Evolutionary conservation across 2,888 invertebrate species (phyloP), one percentile per base, ranked within the genome.

Genomic region (Pseudococcus longispinus): DNA sequence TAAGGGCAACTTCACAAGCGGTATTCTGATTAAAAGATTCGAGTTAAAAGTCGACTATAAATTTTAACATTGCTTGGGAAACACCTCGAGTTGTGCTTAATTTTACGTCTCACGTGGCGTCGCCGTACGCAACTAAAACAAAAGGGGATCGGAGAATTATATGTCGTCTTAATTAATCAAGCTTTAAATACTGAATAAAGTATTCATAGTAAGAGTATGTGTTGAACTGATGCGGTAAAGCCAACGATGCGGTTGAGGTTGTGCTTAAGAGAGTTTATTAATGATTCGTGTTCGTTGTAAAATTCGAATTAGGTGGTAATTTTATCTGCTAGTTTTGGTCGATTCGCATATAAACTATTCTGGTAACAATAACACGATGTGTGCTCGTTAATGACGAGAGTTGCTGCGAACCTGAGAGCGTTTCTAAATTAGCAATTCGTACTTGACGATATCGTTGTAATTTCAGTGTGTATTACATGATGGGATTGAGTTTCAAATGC

Each of bases 101-200:
- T 65, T 65, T 65, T n/a, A n/a, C 26, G 13, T 65, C 20, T 65
- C 65, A 46, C 44, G 60, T 60, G 60, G 60, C 23, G n/a, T 9
- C 60, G 4, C 15, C n/a, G 20, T n/a, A n/a, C 15, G 51, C n/a
- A 51, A 37, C 37, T 9, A 9, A 46, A 11, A 46, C 46, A 46
- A 1, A n/a, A 51, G 4, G 26, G 23, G 26, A 65, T 65, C 26
- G 65, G 65, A 26, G 65, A 65, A 65, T 65, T 65, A 65, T 26
- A 65, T 26, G 65, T 65, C 26, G 65, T 65, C 65, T 65, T 65
- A 65, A 65, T 65, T 65, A 65, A 65, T 65, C 65, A 65, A 65
- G 65, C 65, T 26, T 65, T 65, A 65, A 65, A 65, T 65, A 26
- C 20, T 6, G n/a, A 60, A 26, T 13, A 65, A 65, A 26, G 26